These are phyloP conservation scores for Ferrisia virgata DNA, from an alignment of 2,888 invertebrate genomes.

Conservation along the genomic window DNA sequence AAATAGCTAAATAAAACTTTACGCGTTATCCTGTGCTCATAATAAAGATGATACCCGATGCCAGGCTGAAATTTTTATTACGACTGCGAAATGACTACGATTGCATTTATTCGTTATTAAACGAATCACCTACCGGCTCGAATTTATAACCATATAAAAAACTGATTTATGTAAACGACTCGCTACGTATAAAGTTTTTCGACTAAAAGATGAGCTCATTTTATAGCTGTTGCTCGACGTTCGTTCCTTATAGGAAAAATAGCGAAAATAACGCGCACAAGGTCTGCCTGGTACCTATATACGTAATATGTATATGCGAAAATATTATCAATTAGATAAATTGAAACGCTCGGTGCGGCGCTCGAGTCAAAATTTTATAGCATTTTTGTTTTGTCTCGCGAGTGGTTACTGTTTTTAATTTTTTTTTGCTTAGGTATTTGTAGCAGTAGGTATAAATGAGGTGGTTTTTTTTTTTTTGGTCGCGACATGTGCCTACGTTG, in stretches of 20 bases:
- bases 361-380: not conserved
- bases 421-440: no score
- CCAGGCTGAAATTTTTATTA: constrained; percentile 4
- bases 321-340: constrained; percentile 9
- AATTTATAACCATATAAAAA: constrained; percentile 18
- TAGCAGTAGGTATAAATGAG: not conserved
- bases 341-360: not conserved
- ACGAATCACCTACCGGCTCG: not conserved
- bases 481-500: no score
- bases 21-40: not conserved
- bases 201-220: not conserved
- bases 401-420: no score
- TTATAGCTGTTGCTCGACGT: not conserved
- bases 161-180: constrained; percentile 16
- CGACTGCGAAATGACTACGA: not conserved
- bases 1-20: constrained; percentile 4
- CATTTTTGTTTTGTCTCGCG: no score
- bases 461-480: not conserved
- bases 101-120: constrained; percentile 22
- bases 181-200: not conserved
- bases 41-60: not conserved
- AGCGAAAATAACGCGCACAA: no score
- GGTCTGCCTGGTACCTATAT: not conserved
- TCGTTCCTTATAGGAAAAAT: no score
- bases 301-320: not conserved